Base-by-base conservation (phyloP, 2,888 invertebrate species). In the Notodonta dromedarius region DNA sequence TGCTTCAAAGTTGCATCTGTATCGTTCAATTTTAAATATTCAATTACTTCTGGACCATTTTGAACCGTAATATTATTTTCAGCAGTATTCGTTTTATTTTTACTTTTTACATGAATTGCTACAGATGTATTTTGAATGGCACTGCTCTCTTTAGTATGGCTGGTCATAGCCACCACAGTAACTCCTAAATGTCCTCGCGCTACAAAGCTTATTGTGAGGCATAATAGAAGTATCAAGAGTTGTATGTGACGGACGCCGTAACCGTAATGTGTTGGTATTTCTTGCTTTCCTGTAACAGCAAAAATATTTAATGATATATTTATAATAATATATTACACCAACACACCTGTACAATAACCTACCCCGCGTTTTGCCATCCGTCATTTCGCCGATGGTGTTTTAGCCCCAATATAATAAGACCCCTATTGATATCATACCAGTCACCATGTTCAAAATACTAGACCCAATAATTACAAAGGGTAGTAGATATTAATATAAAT, bases 131-230 rank as follows among this genome's bases (percentile, higher is more conserved):
- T 42, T 12, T 57, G 5, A 56, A 39, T 42, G 56, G 14, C 53
- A 13, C 2, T 32, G 42, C 61, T 48, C 42, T 55, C 53, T 42
- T 56, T 57, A 9, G 60, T 9, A n/a, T 67, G 66, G 68, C 68
- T 77, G 0, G 84, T 84, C 86, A 89, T 87, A 4, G 87, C 87
- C 5, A 89, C 88, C 6, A 89, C 77, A 0, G 86, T 80, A 0
- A 88, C 87, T n/a, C 84, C 85, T 44, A 89, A 63, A 58, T 89
- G 88, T 13, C 75, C 83, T 63, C 88, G 77, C 0, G 81, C 75
- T 12, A 82, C 59, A 39, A 80, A 87, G 4, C 65, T 76, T 0
- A 79, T 59, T 5, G 70, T 12, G 4, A 88, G 61, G 13, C 78
- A 70, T 4, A 79, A 42, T 40, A 86, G 83, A 13, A 81, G 65